Evolutionary conservation across 2,113 vertebrate species (phyloP).

Genomic region (Limnothrissa miodon): DNA sequence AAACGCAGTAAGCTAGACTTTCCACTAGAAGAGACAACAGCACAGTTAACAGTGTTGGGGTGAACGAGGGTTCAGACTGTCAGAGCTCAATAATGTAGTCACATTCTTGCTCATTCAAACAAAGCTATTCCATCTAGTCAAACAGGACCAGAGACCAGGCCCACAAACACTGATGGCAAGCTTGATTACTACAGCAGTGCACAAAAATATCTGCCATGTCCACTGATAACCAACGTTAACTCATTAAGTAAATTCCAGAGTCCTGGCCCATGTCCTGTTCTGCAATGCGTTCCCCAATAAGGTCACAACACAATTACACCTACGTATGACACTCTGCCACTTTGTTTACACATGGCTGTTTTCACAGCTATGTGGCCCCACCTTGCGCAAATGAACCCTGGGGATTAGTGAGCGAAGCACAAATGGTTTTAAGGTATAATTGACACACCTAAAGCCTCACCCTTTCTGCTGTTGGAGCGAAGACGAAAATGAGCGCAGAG

Average conservation of each 20-base stretch:
- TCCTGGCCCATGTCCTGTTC: neutral
- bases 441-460: slow-evolving; percentile 51
- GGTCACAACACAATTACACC: neutral
- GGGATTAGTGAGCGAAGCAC: slow-evolving; percentile 50
- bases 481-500: slow-evolving; percentile 23
- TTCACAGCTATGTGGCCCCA: slow-evolving; percentile 44
- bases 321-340: neutral
- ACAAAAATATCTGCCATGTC: neutral
- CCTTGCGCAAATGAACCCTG: slow-evolving; percentile 54
- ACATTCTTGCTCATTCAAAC: neutral
- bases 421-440: slow-evolving; percentile 49
- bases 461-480: slow-evolving; percentile 26
- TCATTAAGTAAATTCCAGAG: neutral
- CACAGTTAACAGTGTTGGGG: neutral
- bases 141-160: neutral
- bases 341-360: slow-evolving; percentile 52
- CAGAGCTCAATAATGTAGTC: neutral
- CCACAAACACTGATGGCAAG: neutral
- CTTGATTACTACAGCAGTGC: neutral
- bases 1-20: neutral
- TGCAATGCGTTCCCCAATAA: neutral
- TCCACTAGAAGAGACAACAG: neutral
- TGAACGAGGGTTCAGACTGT: neutral
- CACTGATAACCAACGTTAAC: neutral
- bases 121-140: neutral